Evolutionary conservation across 2,888 invertebrate genomes (phyloP), one percentile per base, ranked within the genome.

Genomic region (Cosmia pyralina): DNA sequence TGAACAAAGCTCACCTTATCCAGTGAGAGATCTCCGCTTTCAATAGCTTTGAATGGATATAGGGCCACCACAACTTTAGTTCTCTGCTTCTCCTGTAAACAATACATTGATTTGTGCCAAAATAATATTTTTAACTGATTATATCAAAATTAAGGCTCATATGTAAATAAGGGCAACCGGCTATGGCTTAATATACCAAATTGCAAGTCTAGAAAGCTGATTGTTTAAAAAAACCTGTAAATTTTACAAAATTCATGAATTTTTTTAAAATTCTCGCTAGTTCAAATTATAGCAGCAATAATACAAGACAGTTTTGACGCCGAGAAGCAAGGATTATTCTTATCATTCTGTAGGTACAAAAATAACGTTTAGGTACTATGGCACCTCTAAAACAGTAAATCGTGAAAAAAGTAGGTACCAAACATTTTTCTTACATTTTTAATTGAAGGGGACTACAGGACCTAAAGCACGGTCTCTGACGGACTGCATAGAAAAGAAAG

Each of bases 31-130:
- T 99, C 98, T 67, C 98, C 98, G 79, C 97, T 97, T 96, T 98
- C 98, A 87, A 98, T 98, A 65, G 99, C 98, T 95, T 98, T 98
- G 92, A 98, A 99, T 83, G 98, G 98, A 95, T 98, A 99, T 58
- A 99, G 96, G 65, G 98, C 98, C 85, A 99, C 98, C 69, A 99
- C 99, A 73, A 98, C 97, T 96, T 98, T 98, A 80, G 97, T 96
- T 94, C 98, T 97, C 87, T 96, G 96, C 93, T 97, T 98, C 89
- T 98, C 98, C 97, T 98, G 96, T 79, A 96, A 78, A 78, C 17
- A 57, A 72, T 22, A 50, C 22, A 60, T 62, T 28, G 59, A 44
- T 44, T 62, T 53, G 15, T 17, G 68, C 10, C 22, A n/a, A 19
- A 34, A 13, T 60, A 19, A 34, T 44, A 44, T 34, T 68, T 68